These are phyloP conservation scores for Zaprionus vittiger DNA, from an alignment of 1,140 invertebrate species.

Conservation along the genomic window DNA sequence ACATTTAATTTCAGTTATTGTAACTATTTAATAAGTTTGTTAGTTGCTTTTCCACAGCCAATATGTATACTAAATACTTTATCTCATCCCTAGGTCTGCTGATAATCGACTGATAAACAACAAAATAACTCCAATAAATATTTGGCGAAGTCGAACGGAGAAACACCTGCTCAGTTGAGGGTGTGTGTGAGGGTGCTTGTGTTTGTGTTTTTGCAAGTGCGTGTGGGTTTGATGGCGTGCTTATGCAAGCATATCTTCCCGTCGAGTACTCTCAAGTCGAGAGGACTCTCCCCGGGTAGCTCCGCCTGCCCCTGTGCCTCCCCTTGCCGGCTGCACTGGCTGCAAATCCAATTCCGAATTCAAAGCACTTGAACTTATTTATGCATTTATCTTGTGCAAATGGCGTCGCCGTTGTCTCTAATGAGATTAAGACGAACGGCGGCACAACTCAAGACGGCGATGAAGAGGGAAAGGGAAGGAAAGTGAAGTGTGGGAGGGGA, in stretches of 20 bases:
- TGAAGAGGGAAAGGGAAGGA: neutral
- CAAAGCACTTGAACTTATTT: slow-evolving; percentile 76
- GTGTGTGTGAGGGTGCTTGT: neutral
- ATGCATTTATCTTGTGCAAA: slow-evolving; percentile 78
- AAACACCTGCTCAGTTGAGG: neutral
- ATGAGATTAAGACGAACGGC: slow-evolving; percentile 46
- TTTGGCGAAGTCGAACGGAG: neutral
- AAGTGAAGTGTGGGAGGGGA: neutral
- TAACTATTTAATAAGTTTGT: neutral
- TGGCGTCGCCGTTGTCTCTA: slow-evolving; percentile 58
- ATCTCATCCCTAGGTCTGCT: neutral
- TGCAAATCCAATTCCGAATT: slow-evolving; percentile 71
- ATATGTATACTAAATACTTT: neutral
- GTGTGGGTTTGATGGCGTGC: neutral
- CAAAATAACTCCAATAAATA: neutral
- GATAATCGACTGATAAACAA: slow-evolving; percentile 2
- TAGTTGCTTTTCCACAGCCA: neutral
- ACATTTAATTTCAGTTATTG: neutral
- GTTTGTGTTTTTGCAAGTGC: neutral
- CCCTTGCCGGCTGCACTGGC: slow-evolving; percentile 8
- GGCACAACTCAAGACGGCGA: neutral
- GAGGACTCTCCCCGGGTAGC: neutral
- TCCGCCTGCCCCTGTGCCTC: neutral
- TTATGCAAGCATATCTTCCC: slow-evolving; percentile 3
- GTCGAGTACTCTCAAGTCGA: neutral